phyloP scores from a whole-genome alignment of 2,113 vertebrate species.

The Rhineura floridana region DNA sequence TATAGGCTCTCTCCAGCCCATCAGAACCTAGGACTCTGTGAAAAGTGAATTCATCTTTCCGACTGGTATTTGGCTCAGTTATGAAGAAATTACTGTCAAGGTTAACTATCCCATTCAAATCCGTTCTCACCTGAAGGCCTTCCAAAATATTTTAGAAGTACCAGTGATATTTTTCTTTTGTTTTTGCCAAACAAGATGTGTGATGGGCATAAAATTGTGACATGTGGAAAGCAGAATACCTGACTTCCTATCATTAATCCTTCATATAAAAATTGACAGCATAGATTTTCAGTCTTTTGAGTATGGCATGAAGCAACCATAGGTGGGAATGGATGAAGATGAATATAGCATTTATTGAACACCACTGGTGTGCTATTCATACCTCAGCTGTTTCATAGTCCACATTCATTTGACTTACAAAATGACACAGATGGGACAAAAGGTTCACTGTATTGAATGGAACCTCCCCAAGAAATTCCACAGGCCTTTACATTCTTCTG shows the following conservation, averaged over 20 bases:
- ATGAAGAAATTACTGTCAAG: conserved; percentile 68
- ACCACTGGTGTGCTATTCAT: neutral
- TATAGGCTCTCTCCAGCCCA: conserved; percentile 53
- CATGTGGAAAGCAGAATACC: neutral
- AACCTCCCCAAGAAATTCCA: neutral
- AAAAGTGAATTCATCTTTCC: conserved; percentile 68
- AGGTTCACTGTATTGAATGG: neutral
- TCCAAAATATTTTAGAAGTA: conserved; percentile 67
- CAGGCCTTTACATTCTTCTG: neutral
- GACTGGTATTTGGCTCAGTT: conserved; percentile 53
- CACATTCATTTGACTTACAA: neutral
- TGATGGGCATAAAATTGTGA: conserved; percentile 31
- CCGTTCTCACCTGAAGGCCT: conserved; percentile 66
- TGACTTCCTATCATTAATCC: neutral
- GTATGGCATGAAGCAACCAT: neutral
- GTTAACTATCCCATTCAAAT: conserved; percentile 71
- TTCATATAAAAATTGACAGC: neutral
- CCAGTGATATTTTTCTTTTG: conserved; percentile 45
- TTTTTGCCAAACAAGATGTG: conserved; percentile 43
- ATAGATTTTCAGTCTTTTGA: conserved; percentile 23
- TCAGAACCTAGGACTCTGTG: conserved; percentile 62
- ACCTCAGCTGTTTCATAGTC: neutral
- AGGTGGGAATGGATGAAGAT: neutral
- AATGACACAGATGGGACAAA: neutral
- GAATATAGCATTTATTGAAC: neutral